Evolutionary conservation across 2,888 invertebrate species (phyloP).

Genomic region (Taenaris catops): DNA sequence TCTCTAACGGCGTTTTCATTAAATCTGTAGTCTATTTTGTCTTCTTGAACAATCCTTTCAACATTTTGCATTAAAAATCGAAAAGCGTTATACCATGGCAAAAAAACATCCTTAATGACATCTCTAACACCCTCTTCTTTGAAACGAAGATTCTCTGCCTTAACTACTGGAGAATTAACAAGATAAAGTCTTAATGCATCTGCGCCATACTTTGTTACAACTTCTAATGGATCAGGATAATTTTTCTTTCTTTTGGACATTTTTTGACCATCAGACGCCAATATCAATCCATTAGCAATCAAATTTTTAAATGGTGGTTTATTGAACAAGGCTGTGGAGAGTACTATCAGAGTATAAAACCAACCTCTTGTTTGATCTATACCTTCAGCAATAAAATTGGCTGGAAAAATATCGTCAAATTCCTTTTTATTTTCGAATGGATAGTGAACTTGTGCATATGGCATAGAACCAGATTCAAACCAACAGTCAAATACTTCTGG

Average conservation of each 20-base stretch:
- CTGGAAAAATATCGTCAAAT: constrained; percentile 95
- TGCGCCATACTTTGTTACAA: constrained; percentile 96
- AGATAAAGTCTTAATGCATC: constrained; percentile 97
- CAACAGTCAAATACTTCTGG: constrained; percentile 99
- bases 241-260: constrained; percentile 99
- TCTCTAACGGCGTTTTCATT: constrained; percentile 71
- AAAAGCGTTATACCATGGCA: constrained; percentile 98
- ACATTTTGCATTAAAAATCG: constrained; percentile 97
- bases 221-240: constrained; percentile 97
- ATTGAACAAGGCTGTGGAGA: constrained; percentile 96
- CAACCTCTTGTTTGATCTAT: constrained; percentile 99
- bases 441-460: constrained; percentile 97
- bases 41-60: constrained; percentile 87
- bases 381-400: constrained; percentile 99
- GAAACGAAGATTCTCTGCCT: constrained; percentile 97
- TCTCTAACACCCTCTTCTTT: constrained; percentile 98
- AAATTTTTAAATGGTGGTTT: constrained; percentile 99
- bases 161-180: constrained; percentile 98
- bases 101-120: constrained; percentile 97
- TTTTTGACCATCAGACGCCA: constrained; percentile 99
- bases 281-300: constrained; percentile 96
- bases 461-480: constrained; percentile 99
- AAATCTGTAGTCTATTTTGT: constrained; percentile 75
- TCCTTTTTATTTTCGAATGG: constrained; percentile 95
- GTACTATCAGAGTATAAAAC: constrained; percentile 99